Conservation (phyloP, 1,140 invertebrate genomes). For the Ganaspis sp. region DNA sequence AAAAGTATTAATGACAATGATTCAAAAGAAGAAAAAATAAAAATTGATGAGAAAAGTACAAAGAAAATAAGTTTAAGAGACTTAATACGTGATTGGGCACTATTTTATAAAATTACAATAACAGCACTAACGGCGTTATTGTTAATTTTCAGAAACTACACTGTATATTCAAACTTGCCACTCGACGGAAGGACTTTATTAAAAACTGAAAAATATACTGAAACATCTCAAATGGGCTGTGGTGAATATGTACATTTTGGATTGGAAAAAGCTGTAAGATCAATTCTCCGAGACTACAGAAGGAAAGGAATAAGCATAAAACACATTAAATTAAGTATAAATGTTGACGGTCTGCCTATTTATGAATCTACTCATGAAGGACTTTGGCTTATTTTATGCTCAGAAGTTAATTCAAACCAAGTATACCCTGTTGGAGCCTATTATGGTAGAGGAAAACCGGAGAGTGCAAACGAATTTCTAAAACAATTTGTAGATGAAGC, state of each 20-base stretch:
- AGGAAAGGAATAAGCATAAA: not conserved
- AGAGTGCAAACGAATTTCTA: conserved; percentile 46
- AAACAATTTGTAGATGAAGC: too few species aligned
- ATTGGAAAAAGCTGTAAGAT: conserved; percentile 29
- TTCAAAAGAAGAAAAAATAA: too few species aligned
- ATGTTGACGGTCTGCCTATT: conserved; percentile 52
- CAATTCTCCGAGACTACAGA: not conserved
- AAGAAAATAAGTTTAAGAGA: too few species aligned
- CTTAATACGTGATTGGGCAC: not conserved
- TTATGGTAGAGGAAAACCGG: conserved; percentile 49
- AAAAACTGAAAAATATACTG: conserved; percentile 37
- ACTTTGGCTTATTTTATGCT: conserved; percentile 57
- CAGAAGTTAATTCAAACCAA: conserved; percentile 26
- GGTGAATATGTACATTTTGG: conserved; percentile 43
- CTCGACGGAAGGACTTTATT: conserved; percentile 39
- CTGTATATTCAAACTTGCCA: not conserved
- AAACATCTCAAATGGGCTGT: not conserved
- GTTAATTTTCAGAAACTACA: not conserved
- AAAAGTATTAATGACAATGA: too few species aligned
- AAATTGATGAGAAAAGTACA: too few species aligned
- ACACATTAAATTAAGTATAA: conserved; percentile 33
- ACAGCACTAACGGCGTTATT: not conserved
- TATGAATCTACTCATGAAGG: conserved; percentile 34
- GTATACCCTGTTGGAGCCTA: conserved; percentile 42
- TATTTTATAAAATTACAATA: not conserved